Percentiles rank a stretch among this genome's conserved stretches.
These are phyloP conservation scores for Diaphora mendica DNA, from an alignment of 2,888 invertebrate species.

Conservation along the genomic window DNA sequence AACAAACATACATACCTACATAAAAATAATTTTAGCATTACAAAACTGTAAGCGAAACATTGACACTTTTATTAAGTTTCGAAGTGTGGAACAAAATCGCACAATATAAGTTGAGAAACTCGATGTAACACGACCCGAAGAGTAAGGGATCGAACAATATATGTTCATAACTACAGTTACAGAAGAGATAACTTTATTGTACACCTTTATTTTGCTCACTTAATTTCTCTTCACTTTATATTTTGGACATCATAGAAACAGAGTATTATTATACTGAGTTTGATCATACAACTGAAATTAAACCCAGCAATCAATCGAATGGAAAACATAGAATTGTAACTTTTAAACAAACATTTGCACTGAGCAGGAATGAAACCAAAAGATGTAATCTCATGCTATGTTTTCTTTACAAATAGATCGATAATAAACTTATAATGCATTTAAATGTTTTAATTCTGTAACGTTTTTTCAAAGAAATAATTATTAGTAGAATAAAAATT, in stretches of 20 bases:
- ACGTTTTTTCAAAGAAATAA: too few relatives aligned
- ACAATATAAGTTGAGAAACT: constrained; percentile 17
- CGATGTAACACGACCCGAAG: constrained; percentile 7
- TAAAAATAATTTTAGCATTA: too few relatives aligned
- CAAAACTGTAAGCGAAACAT: too few relatives aligned
- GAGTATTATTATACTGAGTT: background rate
- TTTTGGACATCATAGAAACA: background rate
- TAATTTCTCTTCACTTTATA: background rate
- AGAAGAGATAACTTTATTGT: background rate
- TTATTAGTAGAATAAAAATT: too few relatives aligned
- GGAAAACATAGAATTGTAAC: background rate
- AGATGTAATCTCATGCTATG: too few relatives aligned
- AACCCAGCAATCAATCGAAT: background rate
- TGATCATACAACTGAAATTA: background rate
- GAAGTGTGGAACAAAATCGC: constrained; percentile 1
- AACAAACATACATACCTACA: too few relatives aligned
- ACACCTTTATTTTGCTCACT: background rate
- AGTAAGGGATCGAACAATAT: constrained; percentile 7
- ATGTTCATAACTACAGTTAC: background rate
- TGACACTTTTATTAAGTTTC: background rate
- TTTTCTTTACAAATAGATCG: too few relatives aligned
- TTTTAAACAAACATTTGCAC: background rate
- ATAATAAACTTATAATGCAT: too few relatives aligned
- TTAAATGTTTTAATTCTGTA: too few relatives aligned
- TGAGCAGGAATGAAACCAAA: background rate